phyloP scores from a whole-genome alignment of 2,113 vertebrate species.

The Rhea pennata region DNA sequence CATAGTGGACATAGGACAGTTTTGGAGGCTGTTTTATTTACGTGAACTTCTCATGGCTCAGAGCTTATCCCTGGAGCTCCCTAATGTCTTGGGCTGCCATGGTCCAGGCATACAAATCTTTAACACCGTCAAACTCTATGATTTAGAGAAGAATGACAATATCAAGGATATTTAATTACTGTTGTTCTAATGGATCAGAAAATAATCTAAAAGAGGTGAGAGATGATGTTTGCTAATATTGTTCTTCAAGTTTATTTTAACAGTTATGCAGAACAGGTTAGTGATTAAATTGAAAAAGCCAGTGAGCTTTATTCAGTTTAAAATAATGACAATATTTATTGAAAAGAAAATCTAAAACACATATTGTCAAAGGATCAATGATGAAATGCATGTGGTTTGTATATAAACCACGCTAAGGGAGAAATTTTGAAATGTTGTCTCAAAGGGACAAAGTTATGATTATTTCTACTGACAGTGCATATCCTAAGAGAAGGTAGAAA shows the following conservation, averaged over 20 bases:
- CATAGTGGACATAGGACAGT: neutral
- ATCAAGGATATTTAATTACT: neutral
- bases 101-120: fast-evolving
- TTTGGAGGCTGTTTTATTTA: slow-evolving; percentile 1
- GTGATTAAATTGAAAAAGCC: neutral
- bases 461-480: neutral
- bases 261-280: neutral
- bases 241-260: neutral
- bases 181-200: neutral
- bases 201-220: neutral
- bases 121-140: neutral
- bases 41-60: neutral
- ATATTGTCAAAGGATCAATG: neutral
- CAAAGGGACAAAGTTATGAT: neutral
- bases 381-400: neutral
- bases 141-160: neutral
- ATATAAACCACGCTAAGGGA: neutral
- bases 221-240: neutral
- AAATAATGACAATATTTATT: neutral
- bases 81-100: neutral
- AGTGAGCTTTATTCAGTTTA: neutral
- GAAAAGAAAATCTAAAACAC: neutral
- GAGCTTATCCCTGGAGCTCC: neutral
- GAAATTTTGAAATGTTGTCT: neutral
- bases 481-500: neutral